These are phyloP conservation scores for Thereva unica DNA, from an alignment of 2,888 invertebrate species.

Conservation along the genomic window DNA sequence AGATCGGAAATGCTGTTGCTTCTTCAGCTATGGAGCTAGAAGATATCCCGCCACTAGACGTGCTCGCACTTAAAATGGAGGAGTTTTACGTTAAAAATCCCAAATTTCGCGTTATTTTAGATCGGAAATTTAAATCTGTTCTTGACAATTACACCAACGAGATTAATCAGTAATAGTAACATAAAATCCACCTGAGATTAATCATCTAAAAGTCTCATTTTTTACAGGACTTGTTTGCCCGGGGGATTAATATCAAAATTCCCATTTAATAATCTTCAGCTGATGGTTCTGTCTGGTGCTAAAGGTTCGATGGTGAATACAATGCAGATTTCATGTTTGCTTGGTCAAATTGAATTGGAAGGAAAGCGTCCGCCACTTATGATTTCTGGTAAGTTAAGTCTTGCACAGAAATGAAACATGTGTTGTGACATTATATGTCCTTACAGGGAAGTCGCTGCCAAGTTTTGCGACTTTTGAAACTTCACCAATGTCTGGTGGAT, in stretches of 20 bases:
- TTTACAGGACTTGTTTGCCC: constrained; percentile 73
- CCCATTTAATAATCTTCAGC: constrained; percentile 93
- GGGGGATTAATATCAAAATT: constrained; percentile 84
- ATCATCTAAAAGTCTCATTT: no score
- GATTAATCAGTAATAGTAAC: constrained; percentile 72
- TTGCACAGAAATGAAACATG: not conserved
- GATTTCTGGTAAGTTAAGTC: constrained; percentile 65
- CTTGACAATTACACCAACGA: constrained; percentile 86
- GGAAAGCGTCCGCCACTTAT: constrained; percentile 94
- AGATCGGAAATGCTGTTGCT: constrained; percentile 67
- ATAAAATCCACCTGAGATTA: no score
- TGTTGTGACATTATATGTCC: not conserved
- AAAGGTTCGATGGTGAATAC: constrained; percentile 98
- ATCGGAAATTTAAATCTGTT: constrained; percentile 79
- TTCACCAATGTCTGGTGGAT: constrained; percentile 92
- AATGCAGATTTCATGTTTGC: constrained; percentile 96
- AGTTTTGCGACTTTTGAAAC: constrained; percentile 88
- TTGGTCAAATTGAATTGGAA: constrained; percentile 98
- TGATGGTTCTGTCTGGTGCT: constrained; percentile 98
- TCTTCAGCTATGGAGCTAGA: constrained; percentile 73
- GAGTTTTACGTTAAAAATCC: constrained; percentile 71
- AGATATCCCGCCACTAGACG: constrained; percentile 62
- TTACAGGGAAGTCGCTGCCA: constrained; percentile 79
- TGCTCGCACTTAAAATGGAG: constrained; percentile 70
- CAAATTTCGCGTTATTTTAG: constrained; percentile 78